Evolutionary conservation across 2,797 vertebrate species (phyloP).

Genomic region (Takifugu ocellatus): DNA sequence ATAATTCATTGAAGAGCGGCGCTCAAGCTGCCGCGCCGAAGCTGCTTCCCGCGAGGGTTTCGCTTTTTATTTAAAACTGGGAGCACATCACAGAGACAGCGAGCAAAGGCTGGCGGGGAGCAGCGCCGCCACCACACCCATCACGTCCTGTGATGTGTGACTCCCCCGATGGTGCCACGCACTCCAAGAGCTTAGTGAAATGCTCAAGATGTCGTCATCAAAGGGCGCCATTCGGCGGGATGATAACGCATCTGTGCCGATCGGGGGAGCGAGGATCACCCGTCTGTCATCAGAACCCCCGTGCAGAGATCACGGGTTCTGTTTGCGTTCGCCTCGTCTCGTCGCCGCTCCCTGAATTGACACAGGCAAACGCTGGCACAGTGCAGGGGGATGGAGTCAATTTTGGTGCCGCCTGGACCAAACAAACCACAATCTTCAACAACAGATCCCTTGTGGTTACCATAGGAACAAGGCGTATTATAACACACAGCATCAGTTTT

Average conservation of each 20-base stretch:
- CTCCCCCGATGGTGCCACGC: slow-evolving; percentile 21
- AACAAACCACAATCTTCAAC: slow-evolving; percentile 44
- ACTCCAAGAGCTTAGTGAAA: slow-evolving; percentile 54
- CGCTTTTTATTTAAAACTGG: slow-evolving; percentile 38
- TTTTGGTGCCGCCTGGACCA: slow-evolving; percentile 33
- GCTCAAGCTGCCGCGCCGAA: slow-evolving; percentile 31
- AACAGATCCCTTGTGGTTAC: slow-evolving; percentile 63
- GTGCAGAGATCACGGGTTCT: slow-evolving; percentile 30
- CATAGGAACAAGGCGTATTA: slow-evolving; percentile 72
- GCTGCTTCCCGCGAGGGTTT: slow-evolving; percentile 31
- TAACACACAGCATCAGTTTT: slow-evolving; percentile 46
- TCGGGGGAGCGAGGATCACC: slow-evolving; percentile 30
- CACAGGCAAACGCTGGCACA: slow-evolving; percentile 6
- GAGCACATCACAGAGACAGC: slow-evolving; percentile 41
- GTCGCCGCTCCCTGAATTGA: slow-evolving; percentile 16
- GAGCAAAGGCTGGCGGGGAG: slow-evolving; percentile 21
- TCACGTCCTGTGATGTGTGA: slow-evolving; percentile 33
- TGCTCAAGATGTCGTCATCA: slow-evolving; percentile 44
- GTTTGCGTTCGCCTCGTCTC: slow-evolving; percentile 26
- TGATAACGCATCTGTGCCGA: slow-evolving; percentile 21
- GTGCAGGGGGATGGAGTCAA: slow-evolving; percentile 16
- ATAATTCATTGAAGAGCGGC: slow-evolving; percentile 63
- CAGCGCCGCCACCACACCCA: slow-evolving; percentile 35
- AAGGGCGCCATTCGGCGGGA: slow-evolving; percentile 34
- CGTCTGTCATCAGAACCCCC: slow-evolving; percentile 28